These are phyloP conservation scores for Calameuta filiformis DNA, from an alignment of 2,888 invertebrate genomes.

Conservation along the genomic window DNA sequence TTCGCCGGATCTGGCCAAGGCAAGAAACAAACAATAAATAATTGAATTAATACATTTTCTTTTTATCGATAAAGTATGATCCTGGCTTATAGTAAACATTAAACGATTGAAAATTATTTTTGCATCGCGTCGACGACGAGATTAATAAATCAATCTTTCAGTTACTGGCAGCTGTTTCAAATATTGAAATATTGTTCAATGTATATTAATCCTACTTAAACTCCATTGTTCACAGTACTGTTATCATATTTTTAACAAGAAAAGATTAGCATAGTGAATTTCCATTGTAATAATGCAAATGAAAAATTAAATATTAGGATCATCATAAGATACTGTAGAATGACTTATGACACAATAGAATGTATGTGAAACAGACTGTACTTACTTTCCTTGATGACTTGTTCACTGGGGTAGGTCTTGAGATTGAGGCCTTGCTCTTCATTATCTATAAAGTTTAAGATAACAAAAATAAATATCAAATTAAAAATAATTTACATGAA, in stretches of 20 bases:
- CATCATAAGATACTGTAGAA: constrained; percentile 34
- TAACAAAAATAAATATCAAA: background rate
- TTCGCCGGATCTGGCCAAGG: constrained; percentile 56
- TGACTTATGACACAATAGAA: constrained; percentile 22
- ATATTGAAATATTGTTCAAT: background rate
- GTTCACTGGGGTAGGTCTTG: constrained; percentile 81
- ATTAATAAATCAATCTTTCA: too few relatives aligned
- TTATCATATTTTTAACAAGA: background rate
- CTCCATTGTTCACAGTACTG: background rate
- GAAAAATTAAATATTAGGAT: constrained; percentile 48
- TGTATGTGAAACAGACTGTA: constrained; percentile 41
- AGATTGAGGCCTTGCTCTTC: constrained; percentile 70
- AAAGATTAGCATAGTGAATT: background rate
- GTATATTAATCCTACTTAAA: background rate
- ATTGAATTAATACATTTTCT: constrained; percentile 42
- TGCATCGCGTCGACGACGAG: background rate
- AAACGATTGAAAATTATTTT: background rate
- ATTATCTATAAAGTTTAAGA: constrained; percentile 43
- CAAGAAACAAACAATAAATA: constrained; percentile 52
- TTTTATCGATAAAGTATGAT: background rate
- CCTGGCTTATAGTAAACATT: background rate
- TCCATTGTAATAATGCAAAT: constrained; percentile 54
- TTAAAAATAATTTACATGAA: background rate
- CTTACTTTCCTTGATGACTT: constrained; percentile 89
- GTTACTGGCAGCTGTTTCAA: background rate